These are phyloP conservation scores for Ailurus styani DNA, from an alignment of 2,113 vertebrate genomes.

Conservation along the genomic window DNA sequence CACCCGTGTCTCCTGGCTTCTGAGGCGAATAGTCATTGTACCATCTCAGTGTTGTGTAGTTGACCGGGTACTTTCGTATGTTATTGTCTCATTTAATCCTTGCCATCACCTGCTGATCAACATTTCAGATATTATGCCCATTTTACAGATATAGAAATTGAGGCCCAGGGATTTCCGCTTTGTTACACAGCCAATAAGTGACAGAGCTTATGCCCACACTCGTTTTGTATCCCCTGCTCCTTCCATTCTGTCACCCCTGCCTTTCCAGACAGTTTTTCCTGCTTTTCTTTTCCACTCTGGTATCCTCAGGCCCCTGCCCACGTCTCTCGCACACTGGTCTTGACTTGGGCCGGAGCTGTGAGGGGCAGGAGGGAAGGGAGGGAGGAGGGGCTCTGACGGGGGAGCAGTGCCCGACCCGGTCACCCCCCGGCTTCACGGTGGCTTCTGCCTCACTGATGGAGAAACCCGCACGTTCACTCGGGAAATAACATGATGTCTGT, in stretches of 20 bases:
- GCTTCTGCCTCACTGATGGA: neutral
- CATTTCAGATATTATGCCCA: neutral
- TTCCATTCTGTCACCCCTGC: neutral
- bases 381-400: too few relatives aligned
- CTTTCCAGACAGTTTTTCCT: neutral
- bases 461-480: accelerated
- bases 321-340: neutral
- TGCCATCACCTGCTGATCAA: neutral
- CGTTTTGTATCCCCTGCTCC: neutral
- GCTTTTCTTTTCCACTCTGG: neutral
- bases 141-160: neutral
- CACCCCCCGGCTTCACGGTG: neutral
- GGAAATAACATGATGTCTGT: neutral
- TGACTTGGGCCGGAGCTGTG: neutral
- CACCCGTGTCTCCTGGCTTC: neutral
- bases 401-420: neutral
- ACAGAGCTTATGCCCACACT: too few relatives aligned
- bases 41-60: accelerated
- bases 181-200: neutral
- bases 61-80: neutral
- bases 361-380: neutral
- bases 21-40: accelerated
- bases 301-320: neutral
- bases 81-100: neutral
- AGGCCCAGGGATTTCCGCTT: neutral